Evolutionary conservation across 1,140 invertebrate species (phyloP).

Genomic region (Amphibalanus amphitrite): DNA sequence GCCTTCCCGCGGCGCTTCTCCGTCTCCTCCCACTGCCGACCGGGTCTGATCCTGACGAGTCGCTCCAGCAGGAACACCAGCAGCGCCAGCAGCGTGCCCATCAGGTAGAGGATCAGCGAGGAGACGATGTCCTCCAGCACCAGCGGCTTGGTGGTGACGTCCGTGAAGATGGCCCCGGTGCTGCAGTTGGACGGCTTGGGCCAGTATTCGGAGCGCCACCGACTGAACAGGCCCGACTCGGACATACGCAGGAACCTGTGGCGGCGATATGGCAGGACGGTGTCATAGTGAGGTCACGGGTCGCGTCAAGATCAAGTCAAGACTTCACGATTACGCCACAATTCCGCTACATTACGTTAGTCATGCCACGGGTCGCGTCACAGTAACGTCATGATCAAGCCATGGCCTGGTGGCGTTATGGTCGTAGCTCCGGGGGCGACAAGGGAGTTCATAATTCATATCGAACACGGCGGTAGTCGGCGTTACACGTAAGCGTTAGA

Average conservation of each 20-base stretch:
- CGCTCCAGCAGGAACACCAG: too few relatives aligned
- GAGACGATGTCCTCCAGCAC: background rate
- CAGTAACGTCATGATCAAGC: too few relatives aligned
- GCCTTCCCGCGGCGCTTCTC: too few relatives aligned
- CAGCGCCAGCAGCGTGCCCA: background rate
- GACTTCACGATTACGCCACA: conserved; percentile 6
- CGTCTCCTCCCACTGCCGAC: too few relatives aligned
- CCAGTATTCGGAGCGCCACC: conserved; percentile 18
- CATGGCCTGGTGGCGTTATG: too few relatives aligned
- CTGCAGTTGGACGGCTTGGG: conserved; percentile 17
- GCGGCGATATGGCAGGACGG: background rate
- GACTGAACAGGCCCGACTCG: conserved; percentile 17
- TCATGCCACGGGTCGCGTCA: too few relatives aligned
- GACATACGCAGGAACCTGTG: conserved; percentile 19
- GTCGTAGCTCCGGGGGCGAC: too few relatives aligned
- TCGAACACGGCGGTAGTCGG: too few relatives aligned
- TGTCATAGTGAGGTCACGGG: conserved; percentile 6
- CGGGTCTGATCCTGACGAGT: too few relatives aligned
- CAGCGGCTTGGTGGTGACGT: background rate
- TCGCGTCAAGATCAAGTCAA: conserved; percentile 6
- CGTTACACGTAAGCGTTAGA: too few relatives aligned
- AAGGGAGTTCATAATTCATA: too few relatives aligned
- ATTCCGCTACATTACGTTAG: too few relatives aligned
- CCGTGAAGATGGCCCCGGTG: conserved; percentile 1
- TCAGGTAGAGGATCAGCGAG: background rate